Evolutionary conservation across 2,113 vertebrate species (phyloP), one percentile per base, ranked within the genome.

Genomic region (Miniopterus natalensis): DNA sequence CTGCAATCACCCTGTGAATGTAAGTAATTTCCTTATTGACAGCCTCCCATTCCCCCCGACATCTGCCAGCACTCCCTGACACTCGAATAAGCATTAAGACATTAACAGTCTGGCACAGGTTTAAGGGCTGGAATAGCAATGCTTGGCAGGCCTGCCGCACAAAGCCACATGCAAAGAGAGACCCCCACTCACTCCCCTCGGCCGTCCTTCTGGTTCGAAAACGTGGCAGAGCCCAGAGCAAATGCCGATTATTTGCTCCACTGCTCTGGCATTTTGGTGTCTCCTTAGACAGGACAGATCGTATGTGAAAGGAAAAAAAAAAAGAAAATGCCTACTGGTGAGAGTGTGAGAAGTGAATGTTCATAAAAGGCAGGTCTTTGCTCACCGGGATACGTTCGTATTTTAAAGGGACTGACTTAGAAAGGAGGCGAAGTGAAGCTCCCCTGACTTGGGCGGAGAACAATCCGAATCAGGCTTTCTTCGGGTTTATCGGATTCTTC

Each of bases 11-110:
- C 87, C 96, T 61, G 93, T 95, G 97, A 98, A 98, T 98, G 97
- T 80, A 97, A 98, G 96, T 97, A 94, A 98, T 98, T 98, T 98
- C 97, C 98, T 96, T 97, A 96, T 87, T 98, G 98, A 98, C 97
- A 98, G 98, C 95, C 96, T 97, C 98, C 97, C 97, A 97, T 98
- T 98, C 98, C 98, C 96, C 59, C 97, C 96, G 98, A 98, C 98
- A 98, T 98, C 98, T 98, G 98, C 97, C 98, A 98, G 97, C 95
- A 74, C 96, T 98, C 97, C 88, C 95, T 97, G 98, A 97, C 97
- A 98, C 97, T 97, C 97, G 97, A 98, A 98, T 98, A 98, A 98
- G 97, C 98, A 98, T 98, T 98, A 98, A 98, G 98, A 98, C 97
- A 97, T 98, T 98, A 98, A 97, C 97, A 97, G 96, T 90, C 97